These are phyloP conservation scores for Mantis religiosa DNA, from an alignment of 2,888 invertebrate genomes.

Conservation along the genomic window DNA sequence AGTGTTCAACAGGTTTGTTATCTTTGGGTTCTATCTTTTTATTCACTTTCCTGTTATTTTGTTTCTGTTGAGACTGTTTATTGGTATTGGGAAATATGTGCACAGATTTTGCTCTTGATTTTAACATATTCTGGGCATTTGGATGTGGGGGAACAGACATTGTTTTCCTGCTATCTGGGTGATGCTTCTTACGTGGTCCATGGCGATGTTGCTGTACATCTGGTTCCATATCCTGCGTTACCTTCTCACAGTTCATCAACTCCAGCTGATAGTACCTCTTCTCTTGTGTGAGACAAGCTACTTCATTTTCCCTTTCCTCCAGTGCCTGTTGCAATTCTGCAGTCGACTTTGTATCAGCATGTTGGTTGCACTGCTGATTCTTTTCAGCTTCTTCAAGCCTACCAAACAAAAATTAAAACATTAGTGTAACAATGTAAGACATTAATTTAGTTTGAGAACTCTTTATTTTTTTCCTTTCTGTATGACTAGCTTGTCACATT, in stretches of 20 bases:
- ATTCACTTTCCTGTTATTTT: neutral
- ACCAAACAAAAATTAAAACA: neutral
- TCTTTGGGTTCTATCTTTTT: neutral
- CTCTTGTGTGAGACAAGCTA: constrained; percentile 54
- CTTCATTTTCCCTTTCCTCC: constrained; percentile 55
- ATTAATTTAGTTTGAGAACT: neutral
- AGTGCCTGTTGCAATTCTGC: constrained; percentile 52
- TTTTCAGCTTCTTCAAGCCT: constrained; percentile 38
- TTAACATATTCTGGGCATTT: neutral
- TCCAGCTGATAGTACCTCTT: constrained; percentile 56
- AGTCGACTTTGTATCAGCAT: constrained; percentile 48
- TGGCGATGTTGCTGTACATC: neutral
- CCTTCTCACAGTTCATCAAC: constrained; percentile 21
- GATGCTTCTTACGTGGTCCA: neutral
- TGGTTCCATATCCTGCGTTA: neutral
- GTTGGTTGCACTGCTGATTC: constrained; percentile 54
- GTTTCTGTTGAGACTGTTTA: neutral
- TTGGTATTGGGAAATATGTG: neutral
- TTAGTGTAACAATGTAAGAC: neutral
- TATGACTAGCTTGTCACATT: neutral
- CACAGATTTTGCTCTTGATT: neutral
- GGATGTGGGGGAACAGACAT: neutral
- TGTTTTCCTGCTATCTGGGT: neutral
- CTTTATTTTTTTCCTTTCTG: neutral
- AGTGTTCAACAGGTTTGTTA: neutral